These are phyloP conservation scores for Oxygymnocypris stewartii DNA, from an alignment of 2,113 vertebrate species.

Conservation along the genomic window DNA sequence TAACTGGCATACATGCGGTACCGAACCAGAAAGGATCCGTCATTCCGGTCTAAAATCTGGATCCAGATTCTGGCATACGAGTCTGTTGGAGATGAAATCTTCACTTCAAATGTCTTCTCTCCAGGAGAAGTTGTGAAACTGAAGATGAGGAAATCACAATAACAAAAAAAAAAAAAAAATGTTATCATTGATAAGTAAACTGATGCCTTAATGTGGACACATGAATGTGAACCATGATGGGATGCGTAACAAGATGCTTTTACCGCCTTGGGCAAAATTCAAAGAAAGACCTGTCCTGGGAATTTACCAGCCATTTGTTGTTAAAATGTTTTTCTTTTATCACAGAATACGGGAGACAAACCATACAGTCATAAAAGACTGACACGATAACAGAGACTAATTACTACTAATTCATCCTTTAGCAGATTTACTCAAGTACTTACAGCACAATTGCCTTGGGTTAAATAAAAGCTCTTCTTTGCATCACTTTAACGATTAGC, in stretches of 20 bases:
- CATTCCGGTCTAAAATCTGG: conserved; percentile 90
- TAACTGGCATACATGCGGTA: conserved; percentile 97
- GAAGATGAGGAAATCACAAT: conserved; percentile 35
- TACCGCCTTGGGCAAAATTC: background rate
- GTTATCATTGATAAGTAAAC: background rate
- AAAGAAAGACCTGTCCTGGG: background rate
- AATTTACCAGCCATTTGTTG: background rate
- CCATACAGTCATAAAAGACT: background rate
- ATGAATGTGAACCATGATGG: background rate
- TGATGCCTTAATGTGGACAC: background rate
- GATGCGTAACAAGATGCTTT: background rate
- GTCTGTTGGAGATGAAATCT: conserved; percentile 84
- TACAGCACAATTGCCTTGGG: background rate
- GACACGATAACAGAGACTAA: background rate
- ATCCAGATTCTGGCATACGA: conserved; percentile 90
- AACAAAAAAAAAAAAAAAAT: too few relatives aligned
- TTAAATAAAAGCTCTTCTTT: background rate
- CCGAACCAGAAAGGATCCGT: conserved; percentile 94
- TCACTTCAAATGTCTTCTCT: conserved; percentile 88
- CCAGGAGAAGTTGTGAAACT: conserved; percentile 91
- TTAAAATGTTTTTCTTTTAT: background rate
- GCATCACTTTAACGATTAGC: background rate
- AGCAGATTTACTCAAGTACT: background rate
- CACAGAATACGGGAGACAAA: background rate
- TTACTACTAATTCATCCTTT: background rate